A percentile compares a stretch with the other conserved stretches of the same genome.
Conservation (phyloP, 1,140 invertebrate genomes). For the Platorchestia sp. region DNA sequence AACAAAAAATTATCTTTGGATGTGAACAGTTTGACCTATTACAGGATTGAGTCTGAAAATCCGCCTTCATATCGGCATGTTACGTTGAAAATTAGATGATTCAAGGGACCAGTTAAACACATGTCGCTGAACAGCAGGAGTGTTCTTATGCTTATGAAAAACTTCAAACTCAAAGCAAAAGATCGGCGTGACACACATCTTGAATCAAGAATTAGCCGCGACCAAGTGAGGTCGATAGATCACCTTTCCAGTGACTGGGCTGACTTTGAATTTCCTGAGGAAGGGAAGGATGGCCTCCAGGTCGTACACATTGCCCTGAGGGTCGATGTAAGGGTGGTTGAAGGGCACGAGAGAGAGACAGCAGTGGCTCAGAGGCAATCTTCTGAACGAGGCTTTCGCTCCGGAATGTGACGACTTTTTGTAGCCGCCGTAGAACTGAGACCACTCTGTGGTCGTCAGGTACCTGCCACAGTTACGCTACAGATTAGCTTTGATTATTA, state of each 20-base stretch:
- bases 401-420: slow-evolving; percentile 76
- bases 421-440: slow-evolving; percentile 94
- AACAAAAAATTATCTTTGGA: too few species aligned
- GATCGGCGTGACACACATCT: neutral
- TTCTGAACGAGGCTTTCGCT: slow-evolving; percentile 85
- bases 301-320: slow-evolving; percentile 91
- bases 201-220: neutral
- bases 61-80: too few species aligned
- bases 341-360: slow-evolving; percentile 93
- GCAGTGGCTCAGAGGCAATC: slow-evolving; percentile 95
- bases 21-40: too few species aligned
- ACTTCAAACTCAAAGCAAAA: neutral
- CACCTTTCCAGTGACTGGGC: slow-evolving; percentile 94
- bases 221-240: slow-evolving; percentile 48
- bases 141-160: neutral
- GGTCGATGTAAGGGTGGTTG: slow-evolving; percentile 91
- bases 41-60: too few species aligned
- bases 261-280: slow-evolving; percentile 92
- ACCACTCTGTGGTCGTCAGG: slow-evolving; percentile 96
- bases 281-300: slow-evolving; percentile 89
- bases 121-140: neutral
- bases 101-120: too few species aligned
- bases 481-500: too few species aligned
- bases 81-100: too few species aligned
- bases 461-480: slow-evolving; percentile 78